Evolutionary conservation across 2,888 invertebrate species (phyloP).

Genomic region (Lycocerus yunnanus): DNA sequence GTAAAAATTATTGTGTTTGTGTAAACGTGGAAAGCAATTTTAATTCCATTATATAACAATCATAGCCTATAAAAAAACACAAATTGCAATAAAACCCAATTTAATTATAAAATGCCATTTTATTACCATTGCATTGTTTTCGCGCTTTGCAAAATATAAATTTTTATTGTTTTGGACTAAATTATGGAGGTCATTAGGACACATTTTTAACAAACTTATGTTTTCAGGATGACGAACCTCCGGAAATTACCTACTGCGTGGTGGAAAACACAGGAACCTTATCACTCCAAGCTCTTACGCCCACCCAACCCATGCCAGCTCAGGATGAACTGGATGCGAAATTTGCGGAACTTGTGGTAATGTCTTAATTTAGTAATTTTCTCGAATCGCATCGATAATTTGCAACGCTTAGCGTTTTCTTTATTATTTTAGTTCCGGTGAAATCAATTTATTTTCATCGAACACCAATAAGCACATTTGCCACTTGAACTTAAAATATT

Average conservation of each 20-base stretch:
- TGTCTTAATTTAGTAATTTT: slow-evolving; percentile 33
- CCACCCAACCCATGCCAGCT: slow-evolving; percentile 92
- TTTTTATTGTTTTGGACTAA: not conserved
- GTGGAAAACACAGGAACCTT: slow-evolving; percentile 87
- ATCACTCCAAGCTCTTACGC: slow-evolving; percentile 86
- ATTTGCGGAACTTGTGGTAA: slow-evolving; percentile 92
- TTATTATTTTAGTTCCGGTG: slow-evolving; percentile 10
- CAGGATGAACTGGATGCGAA: slow-evolving; percentile 90
- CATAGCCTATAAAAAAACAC: not conserved
- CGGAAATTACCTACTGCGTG: slow-evolving; percentile 93
- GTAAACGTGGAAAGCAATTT: not conserved
- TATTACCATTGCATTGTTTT: not conserved
- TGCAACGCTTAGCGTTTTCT: too few species aligned
- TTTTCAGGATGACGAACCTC: slow-evolving; percentile 88
- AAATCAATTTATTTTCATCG: slow-evolving; percentile 16
- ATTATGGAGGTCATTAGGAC: not conserved
- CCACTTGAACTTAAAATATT: slow-evolving; percentile 15
- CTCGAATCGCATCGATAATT: not conserved
- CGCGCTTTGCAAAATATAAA: not conserved
- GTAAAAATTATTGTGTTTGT: not conserved
- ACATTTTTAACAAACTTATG: slow-evolving; percentile 5
- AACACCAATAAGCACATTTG: not conserved
- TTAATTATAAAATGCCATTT: not conserved
- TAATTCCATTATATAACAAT: not conserved
- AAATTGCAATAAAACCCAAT: not conserved